Evolutionary conservation across 2,113 vertebrate genomes (phyloP).

Genomic region (Coregonus clupeaformis): DNA sequence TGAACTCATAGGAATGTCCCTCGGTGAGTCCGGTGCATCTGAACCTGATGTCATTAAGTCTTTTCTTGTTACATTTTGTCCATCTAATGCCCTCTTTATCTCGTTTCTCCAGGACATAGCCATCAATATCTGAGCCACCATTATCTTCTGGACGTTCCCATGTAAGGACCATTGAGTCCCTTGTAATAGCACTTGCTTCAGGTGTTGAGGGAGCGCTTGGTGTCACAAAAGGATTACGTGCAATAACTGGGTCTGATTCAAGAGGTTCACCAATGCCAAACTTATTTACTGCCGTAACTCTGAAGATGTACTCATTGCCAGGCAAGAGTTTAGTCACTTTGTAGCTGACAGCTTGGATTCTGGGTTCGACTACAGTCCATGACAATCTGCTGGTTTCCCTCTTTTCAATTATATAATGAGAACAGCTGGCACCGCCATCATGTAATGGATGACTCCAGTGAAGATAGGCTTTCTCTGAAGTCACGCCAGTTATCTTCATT

Average conservation of each 20-base stretch:
- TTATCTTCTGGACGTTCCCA: conserved; percentile 90
- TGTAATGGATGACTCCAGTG: conserved; percentile 92
- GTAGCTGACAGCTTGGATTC: conserved; percentile 91
- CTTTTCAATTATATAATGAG: conserved; percentile 95
- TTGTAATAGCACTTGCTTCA: conserved; percentile 87
- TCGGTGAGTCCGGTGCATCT: conserved; percentile 90
- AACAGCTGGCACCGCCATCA: conserved; percentile 91
- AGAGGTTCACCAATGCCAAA: conserved; percentile 92
- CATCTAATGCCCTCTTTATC: conserved; percentile 95
- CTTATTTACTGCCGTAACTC: conserved; percentile 96
- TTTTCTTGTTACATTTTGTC: conserved; percentile 97
- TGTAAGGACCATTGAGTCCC: conserved; percentile 91
- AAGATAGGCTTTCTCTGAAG: conserved; percentile 94
- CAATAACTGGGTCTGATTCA: conserved; percentile 90
- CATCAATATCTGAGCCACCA: conserved; percentile 93
- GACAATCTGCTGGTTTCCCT: conserved; percentile 97
- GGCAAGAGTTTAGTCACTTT: conserved; percentile 95
- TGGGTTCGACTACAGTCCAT: conserved; percentile 94
- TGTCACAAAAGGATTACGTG: conserved; percentile 89
- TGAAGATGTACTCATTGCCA: conserved; percentile 98
- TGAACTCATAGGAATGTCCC: conserved; percentile 94
- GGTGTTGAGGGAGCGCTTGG: conserved; percentile 88
- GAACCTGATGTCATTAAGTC: conserved; percentile 85
- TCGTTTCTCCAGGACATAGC: conserved; percentile 95
- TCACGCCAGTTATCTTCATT: conserved; percentile 89